phyloP scores from a whole-genome alignment of 37 sponge, comb jelly and placozoan genomes.

The Bolinopsis microptera region DNA sequence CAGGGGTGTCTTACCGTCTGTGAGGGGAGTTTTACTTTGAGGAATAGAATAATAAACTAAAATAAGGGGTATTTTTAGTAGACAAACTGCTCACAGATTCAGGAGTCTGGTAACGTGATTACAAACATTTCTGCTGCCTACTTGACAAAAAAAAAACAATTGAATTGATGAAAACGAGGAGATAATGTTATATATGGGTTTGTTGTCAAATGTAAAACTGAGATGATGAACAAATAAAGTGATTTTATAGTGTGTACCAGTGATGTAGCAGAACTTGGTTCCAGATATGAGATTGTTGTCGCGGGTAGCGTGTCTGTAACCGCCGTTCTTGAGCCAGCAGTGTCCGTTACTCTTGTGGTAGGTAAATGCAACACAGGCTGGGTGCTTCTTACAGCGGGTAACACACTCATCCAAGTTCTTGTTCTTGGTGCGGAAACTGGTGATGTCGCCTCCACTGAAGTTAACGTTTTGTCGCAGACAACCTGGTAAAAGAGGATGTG shows the following conservation, averaged over 20 bases:
- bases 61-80: no score
- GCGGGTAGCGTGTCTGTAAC: neutral
- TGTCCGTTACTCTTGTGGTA: neutral
- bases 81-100: no score
- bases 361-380: conserved; percentile 12
- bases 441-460: neutral
- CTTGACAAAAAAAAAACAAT: no score
- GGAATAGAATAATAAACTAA: no score
- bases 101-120: no score
- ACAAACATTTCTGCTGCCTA: no score
- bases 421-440: neutral
- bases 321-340: neutral
- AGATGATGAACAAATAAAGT: no score
- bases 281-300: neutral
- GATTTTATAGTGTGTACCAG: neutral
- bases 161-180: no score
- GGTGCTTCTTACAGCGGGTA: neutral
- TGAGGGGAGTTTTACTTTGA: neutral
- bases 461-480: neutral
- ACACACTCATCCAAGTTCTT: neutral
- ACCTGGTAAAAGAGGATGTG: neutral
- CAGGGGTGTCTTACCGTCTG: neutral
- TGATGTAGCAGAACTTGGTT: conserved; percentile 11
- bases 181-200: no score
- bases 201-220: no score